phyloP scores from a whole-genome alignment of 2,797 vertebrate species.

The Smutsia gigantea region DNA sequence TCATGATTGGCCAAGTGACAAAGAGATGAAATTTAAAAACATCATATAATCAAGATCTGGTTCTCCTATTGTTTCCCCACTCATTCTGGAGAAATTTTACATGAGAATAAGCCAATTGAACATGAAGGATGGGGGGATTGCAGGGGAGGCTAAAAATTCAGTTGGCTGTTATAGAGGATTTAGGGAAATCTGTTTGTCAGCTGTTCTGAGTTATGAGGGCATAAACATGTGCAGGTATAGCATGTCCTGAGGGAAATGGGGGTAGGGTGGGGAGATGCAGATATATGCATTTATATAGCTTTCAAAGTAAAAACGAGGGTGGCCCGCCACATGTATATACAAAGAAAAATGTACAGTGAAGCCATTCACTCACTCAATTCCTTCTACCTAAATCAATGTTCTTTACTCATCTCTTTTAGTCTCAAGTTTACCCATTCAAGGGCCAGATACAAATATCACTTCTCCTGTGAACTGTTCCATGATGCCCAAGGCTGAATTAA shows the following conservation, averaged over 20 bases:
- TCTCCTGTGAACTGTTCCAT: background rate
- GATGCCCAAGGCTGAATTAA: constrained; percentile 20
- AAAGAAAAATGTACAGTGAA: constrained; percentile 36
- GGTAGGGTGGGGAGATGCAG: background rate
- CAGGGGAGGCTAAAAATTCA: background rate
- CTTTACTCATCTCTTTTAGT: constrained; percentile 12
- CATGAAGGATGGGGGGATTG: background rate
- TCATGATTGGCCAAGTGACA: constrained; percentile 32
- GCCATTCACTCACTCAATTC: background rate
- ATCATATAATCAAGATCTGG: constrained; percentile 20
- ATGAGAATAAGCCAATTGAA: background rate
- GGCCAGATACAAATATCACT: constrained; percentile 5
- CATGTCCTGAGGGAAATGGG: background rate
- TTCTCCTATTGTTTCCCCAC: background rate
- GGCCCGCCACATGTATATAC: background rate
- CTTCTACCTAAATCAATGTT: constrained; percentile 33
- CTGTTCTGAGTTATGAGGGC: background rate
- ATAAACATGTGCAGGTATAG: background rate
- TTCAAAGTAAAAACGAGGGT: constrained; percentile 5
- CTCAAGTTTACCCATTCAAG: constrained; percentile 33
- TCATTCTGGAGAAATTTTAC: constrained; percentile 31
- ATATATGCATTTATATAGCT: background rate
- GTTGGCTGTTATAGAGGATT: constrained; percentile 5
- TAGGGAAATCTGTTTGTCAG: constrained; percentile 19
- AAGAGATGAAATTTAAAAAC: constrained; percentile 44